These are phyloP conservation scores for Ailurus styani DNA, from an alignment of 2,113 vertebrate genomes.

Conservation along the genomic window DNA sequence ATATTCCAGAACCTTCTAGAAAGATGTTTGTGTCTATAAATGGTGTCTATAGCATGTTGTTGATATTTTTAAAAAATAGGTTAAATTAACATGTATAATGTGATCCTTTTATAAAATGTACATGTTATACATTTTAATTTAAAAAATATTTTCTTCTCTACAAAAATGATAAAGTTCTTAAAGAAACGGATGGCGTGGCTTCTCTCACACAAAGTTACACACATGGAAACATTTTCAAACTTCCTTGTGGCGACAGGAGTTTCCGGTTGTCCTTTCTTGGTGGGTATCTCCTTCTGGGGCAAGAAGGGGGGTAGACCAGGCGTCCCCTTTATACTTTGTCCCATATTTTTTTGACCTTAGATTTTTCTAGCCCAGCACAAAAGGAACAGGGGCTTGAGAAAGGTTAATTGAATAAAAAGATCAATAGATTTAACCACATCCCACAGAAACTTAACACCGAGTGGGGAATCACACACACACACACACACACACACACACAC, in stretches of 20 bases:
- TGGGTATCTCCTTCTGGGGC: not conserved
- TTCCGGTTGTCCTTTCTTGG: not conserved
- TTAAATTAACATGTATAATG: not conserved
- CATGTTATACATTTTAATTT: not conserved
- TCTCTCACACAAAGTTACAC: not conserved
- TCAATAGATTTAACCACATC: not conserved
- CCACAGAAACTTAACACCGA: not conserved
- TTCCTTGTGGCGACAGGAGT: not conserved
- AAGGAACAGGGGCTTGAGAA: not conserved
- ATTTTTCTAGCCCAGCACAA: not conserved
- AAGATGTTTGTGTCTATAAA: not conserved
- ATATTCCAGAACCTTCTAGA: slow-evolving; percentile 15
- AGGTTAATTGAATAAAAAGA: not conserved
- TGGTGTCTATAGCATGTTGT: not conserved
- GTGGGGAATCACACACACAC: not conserved
- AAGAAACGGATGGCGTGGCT: not conserved
- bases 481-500: not conserved
- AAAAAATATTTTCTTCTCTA: not conserved
- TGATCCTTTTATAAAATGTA: not conserved
- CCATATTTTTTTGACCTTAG: not conserved
- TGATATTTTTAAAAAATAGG: not conserved
- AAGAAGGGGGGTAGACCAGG: not conserved
- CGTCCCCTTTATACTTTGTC: not conserved
- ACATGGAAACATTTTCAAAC: not conserved
- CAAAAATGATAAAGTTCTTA: not conserved